Evolutionary conservation across 2,888 invertebrate species (phyloP).

Genomic region (Heliconius ismenius): DNA sequence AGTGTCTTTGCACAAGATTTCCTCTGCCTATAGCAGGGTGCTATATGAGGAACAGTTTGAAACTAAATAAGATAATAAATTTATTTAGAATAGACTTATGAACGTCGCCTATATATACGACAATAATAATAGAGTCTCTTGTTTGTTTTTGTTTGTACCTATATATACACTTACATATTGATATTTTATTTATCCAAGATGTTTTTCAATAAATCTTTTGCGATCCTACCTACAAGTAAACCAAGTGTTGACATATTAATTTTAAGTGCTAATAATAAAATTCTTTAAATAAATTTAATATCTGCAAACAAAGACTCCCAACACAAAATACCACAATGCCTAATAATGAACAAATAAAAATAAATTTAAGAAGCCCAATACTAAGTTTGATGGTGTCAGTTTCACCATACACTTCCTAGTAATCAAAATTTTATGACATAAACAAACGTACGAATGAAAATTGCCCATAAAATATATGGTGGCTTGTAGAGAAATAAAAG

Average conservation of each 20-base stretch:
- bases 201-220: no score
- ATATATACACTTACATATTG: no score
- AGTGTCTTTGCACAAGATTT: no score
- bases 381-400: conserved; percentile 36
- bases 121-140: no score
- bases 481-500: conserved; percentile 53
- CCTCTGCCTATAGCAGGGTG: no score
- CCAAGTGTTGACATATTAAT: background rate
- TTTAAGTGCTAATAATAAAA: background rate
- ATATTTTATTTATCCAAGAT: no score
- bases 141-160: no score
- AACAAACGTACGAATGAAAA: conserved; percentile 54
- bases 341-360: conserved; percentile 15
- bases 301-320: background rate
- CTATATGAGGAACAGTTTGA: no score
- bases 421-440: conserved; percentile 54
- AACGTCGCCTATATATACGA: no score
- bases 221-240: background rate
- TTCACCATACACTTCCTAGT: conserved; percentile 53
- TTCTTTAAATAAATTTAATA: no score
- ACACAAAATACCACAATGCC: background rate
- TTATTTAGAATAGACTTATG: no score
- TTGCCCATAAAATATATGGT: conserved; percentile 58
- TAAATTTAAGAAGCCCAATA: conserved; percentile 17
- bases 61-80: no score